phyloP scores from a whole-genome alignment of 2,888 invertebrate genomes.

The Brenthis ino region DNA sequence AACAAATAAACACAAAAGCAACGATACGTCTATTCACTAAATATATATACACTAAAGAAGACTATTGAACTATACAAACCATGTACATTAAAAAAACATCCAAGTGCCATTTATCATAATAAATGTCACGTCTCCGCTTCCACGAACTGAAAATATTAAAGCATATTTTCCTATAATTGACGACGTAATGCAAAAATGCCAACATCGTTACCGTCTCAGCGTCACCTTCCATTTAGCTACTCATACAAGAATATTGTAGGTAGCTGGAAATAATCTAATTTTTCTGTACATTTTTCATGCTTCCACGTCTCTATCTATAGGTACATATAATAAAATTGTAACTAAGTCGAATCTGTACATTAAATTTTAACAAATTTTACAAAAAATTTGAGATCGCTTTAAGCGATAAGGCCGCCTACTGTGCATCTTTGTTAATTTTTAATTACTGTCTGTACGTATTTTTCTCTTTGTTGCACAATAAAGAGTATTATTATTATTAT shows the following conservation, averaged over 20 bases:
- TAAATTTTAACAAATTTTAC: no score
- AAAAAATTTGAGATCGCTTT: no score
- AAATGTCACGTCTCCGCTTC: conserved; percentile 11
- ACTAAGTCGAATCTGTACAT: no score
- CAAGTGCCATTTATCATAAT: conserved; percentile 22
- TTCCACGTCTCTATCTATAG: no score
- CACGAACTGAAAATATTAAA: conserved; percentile 28
- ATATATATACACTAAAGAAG: not conserved
- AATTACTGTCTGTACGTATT: no score
- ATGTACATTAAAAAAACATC: conserved; percentile 11
- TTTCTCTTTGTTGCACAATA: no score
- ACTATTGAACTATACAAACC: not conserved
- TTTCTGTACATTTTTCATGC: not conserved
- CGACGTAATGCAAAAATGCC: conserved; percentile 32
- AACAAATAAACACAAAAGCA: no score
- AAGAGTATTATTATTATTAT: no score
- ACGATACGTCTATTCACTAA: not conserved
- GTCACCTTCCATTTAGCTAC: conserved; percentile 18
- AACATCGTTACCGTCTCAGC: conserved; percentile 25
- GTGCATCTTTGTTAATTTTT: no score
- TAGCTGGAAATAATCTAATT: not conserved
- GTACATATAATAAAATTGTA: no score
- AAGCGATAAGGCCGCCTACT: no score
- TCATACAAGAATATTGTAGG: not conserved
- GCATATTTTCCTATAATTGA: conserved; percentile 33